Base-by-base conservation (phyloP, 2,113 vertebrate genomes). In the Lontra canadensis region DNA sequence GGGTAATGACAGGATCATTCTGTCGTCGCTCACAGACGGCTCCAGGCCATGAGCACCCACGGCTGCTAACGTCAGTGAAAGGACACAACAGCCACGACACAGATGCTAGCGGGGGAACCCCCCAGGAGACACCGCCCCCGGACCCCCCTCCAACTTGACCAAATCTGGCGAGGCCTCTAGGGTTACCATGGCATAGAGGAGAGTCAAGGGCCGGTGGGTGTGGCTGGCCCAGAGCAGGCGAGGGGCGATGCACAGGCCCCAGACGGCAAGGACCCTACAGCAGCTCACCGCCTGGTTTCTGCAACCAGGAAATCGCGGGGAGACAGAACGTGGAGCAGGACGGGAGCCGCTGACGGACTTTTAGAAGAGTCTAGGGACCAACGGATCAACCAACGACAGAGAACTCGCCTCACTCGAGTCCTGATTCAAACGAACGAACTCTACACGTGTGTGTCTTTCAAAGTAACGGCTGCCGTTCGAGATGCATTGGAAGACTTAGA, bases 1-100 rank as follows among this genome's bases (percentile, higher is more conserved):
- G 8, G 1, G 71, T 14, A 73, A 11, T 3, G 3, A 17, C 7
- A 5, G 13, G 3, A 36, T 14, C 44, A 8, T 34, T 57, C 26
- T 31, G 20, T 3, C 4, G 1, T 11, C 4, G 31, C 34, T n/a
- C 9, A 59, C 0, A 4, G 63, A 29, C 2, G 7, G 29, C n/a
- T 3, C 39, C 65, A 39, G 85, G 26, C 11, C 18, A 23, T 2
- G 29, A 20, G 7, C 44, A 20, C 26, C 39, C 13, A 9, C 0
- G 6, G 49, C 49, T 17, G 49, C 49, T 17, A 17, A 17, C 49
- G 15, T 15, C 49, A 17, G 49, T 17, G 15, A 17, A 52, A 52
- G 49, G 49, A 52, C 49, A 17, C 4, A 1, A 17, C 15, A 17
- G 49, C 49, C 49, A 52, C 4, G 49, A 52, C 1, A 2, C 1